Conservation (phyloP, 2,113 vertebrate species). For the Baryphthengus martii region DNA sequence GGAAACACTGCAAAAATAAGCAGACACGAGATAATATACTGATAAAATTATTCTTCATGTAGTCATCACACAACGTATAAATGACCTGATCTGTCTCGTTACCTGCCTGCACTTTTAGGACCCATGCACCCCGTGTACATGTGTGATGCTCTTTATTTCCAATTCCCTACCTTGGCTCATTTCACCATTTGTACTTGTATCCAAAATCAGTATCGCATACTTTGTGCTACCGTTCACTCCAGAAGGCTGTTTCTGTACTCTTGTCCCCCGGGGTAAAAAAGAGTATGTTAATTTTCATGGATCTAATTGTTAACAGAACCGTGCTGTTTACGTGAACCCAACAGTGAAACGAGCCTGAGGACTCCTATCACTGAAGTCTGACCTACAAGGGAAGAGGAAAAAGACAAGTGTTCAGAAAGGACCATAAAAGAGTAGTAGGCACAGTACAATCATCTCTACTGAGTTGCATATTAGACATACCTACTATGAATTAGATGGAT, state of each 20-base stretch:
- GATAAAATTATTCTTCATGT: not conserved
- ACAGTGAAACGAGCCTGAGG: not conserved
- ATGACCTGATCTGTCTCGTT: not conserved
- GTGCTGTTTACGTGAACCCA: not conserved
- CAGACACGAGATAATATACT: not conserved
- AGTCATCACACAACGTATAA: not conserved
- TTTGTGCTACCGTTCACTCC: not conserved
- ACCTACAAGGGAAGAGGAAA: not conserved
- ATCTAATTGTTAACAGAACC: not conserved
- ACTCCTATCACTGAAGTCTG: not conserved
- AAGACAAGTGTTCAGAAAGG: not conserved
- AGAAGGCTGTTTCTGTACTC: not conserved
- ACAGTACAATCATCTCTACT: not conserved
- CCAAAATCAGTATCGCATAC: not conserved
- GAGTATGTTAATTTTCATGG: not conserved
- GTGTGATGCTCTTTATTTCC: not conserved
- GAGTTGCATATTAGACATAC: not conserved
- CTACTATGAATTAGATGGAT: not conserved
- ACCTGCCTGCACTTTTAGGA: not conserved
- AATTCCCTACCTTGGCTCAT: not conserved
- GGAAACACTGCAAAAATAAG: not conserved
- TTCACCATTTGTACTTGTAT: not conserved
- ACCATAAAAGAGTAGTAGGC: not conserved
- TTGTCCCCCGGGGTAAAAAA: not conserved
- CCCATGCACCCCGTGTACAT: not conserved